Evolutionary conservation across 92 coral and sea anemone genomes (phyloP), one percentile per base, ranked within the genome.

Genomic region (Umimayanthus chanpuru): DNA sequence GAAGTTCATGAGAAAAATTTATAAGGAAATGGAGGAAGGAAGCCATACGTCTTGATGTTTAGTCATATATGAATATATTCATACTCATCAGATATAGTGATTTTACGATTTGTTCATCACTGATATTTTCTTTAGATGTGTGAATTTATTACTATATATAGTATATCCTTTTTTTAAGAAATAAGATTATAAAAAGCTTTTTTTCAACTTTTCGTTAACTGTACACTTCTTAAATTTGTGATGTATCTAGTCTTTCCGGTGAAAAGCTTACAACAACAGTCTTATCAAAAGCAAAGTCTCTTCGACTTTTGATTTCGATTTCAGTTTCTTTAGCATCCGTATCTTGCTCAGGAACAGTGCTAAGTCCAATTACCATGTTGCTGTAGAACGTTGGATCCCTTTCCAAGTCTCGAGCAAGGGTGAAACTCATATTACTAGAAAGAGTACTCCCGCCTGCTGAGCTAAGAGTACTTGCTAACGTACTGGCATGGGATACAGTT

Each of bases 371-470:
- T 43, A 47, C 36, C 40, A 18, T 71, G 53, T 11, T 44, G 43
- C 28, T 71, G 38, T 68, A 80, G 15, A 32, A 55, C 44, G 84
- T 71, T 20, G 41, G 25, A 15, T 79, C 61, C 73, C 36, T 81
- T 16, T 83, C 87, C 20, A 20, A 15, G 6, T 66, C 38, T 23
- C 53, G 86, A 0, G 43, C 32, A 1, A 65, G 15, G 6, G 78
- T 47, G 64, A 49, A 83, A 83, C 43, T 44, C 9, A 36, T 9
- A 9, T 83, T 53, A 18, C 78, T 83, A 26, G 78, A 68, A 32
- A 83, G 87, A 16, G 87, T 83, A 21, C 87, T 83, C 9, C 75
- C 86, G 47, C 66, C 14, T 6, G 77, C 26, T 5, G 87, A 83
- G 25, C 87, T 83, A 0, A 83, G 78, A 6, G 78, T 83, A 7